phyloP scores from a whole-genome alignment of 2,888 invertebrate genomes.

The Heteromyza rotundicornis region DNA sequence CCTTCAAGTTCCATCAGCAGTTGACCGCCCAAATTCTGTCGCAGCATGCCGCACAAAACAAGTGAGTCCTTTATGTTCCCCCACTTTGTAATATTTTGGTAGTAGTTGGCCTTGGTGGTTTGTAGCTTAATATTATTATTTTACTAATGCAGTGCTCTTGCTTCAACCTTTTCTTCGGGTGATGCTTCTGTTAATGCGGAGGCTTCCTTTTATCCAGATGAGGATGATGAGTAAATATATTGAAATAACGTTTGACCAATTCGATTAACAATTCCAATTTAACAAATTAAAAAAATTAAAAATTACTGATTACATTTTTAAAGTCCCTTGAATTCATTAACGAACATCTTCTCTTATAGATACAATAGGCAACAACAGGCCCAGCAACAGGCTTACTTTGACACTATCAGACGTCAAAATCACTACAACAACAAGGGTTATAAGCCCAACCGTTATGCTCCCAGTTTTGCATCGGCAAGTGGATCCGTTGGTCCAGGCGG shows the following conservation, averaged over 20 bases:
- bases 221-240: slow-evolving; percentile 55
- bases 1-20: slow-evolving; percentile 55
- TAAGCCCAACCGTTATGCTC: slow-evolving; percentile 47
- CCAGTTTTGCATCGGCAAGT: slow-evolving; percentile 65
- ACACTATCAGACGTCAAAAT: slow-evolving; percentile 41
- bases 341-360: no score
- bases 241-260: no score
- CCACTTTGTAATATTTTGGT: slow-evolving; percentile 15
- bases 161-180: slow-evolving; percentile 43
- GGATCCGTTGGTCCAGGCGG: slow-evolving; percentile 66
- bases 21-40: slow-evolving; percentile 53
- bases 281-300: no score
- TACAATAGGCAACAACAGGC: not conserved
- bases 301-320: no score
- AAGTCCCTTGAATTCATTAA: no score
- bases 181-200: slow-evolving; percentile 54
- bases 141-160: slow-evolving; percentile 37
- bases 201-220: slow-evolving; percentile 47
- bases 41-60: slow-evolving; percentile 52
- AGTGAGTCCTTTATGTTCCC: slow-evolving; percentile 39
- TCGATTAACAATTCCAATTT: no score
- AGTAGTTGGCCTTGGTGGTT: slow-evolving; percentile 28
- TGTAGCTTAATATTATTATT: slow-evolving; percentile 14
- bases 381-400: slow-evolving; percentile 49
- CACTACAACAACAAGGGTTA: slow-evolving; percentile 29